Evolutionary conservation across 2,797 vertebrate species (phyloP).

Genomic region (Cyclopterus lumpus): DNA sequence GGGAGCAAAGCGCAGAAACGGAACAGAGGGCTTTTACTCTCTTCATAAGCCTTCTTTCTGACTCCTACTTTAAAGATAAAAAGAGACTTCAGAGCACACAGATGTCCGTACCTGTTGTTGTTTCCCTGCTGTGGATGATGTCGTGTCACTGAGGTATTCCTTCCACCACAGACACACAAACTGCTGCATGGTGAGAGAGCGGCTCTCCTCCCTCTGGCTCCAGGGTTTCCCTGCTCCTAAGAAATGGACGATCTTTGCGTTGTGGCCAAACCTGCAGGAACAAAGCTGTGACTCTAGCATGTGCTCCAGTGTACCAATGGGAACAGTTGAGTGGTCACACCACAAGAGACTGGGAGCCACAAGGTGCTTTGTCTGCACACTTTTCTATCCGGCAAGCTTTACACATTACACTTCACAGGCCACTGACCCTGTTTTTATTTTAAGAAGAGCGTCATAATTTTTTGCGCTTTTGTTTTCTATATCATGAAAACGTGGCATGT

Average conservation of each 20-base stretch:
- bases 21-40: too few relatives aligned
- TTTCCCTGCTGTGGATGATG: conserved; percentile 38
- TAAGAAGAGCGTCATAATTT: too few relatives aligned
- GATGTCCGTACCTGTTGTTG: conserved; percentile 24
- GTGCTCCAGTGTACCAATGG: background rate
- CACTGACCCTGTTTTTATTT: too few relatives aligned
- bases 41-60: too few relatives aligned
- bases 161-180: conserved; percentile 88
- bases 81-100: background rate
- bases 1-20: too few relatives aligned
- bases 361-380: background rate
- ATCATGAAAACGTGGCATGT: too few relatives aligned
- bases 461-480: too few relatives aligned
- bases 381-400: too few relatives aligned
- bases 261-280: conserved; percentile 82
- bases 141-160: conserved; percentile 72
- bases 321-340: background rate
- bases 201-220: conserved; percentile 70
- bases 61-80: background rate
- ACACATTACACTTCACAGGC: too few relatives aligned
- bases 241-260: conserved; percentile 89
- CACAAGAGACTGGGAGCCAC: background rate
- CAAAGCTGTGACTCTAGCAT: background rate
- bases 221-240: conserved; percentile 87
- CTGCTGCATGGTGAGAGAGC: conserved; percentile 38